Conservation (phyloP, 1,140 invertebrate species). For the Ceratosolen fusciceps region DNA sequence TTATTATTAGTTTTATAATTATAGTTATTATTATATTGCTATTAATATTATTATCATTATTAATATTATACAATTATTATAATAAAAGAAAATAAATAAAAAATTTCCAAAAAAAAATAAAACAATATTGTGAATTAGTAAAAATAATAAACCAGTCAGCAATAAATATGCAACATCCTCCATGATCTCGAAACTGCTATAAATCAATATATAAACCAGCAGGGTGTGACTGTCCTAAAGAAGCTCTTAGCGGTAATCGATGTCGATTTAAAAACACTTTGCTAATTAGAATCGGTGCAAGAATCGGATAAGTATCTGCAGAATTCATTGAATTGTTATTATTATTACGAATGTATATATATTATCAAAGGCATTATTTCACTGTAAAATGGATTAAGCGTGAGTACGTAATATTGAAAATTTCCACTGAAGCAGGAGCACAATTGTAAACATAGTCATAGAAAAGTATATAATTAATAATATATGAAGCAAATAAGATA, state of each 20-base stretch:
- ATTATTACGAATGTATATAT: not conserved
- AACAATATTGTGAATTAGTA: constrained; percentile 40
- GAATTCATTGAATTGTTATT: constrained; percentile 17
- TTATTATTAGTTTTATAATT: constrained; percentile 58
- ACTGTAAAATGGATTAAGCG: not conserved
- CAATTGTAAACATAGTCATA: not conserved
- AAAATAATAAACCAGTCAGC: constrained; percentile 34
- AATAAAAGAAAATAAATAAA: constrained; percentile 51
- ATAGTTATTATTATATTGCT: constrained; percentile 54
- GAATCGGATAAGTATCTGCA: constrained; percentile 27
- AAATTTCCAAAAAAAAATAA: constrained; percentile 50
- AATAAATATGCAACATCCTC: constrained; percentile 40
- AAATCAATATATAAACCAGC: not conserved
- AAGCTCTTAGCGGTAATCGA: constrained; percentile 9
- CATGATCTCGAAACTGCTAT: constrained; percentile 20
- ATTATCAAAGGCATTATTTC: not conserved
- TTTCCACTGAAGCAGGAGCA: too few species aligned
- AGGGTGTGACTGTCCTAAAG: constrained; percentile 6
- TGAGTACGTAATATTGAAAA: not conserved
- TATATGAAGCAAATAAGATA: not conserved
- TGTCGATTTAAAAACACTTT: constrained; percentile 18
- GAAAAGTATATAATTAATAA: not conserved
- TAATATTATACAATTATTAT: constrained; percentile 50
- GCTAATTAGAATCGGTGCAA: too few species aligned
- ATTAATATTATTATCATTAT: constrained; percentile 52